Evolutionary conservation across 2,113 vertebrate species (phyloP).

Genomic region (Mesoclemmys tuberculata): DNA sequence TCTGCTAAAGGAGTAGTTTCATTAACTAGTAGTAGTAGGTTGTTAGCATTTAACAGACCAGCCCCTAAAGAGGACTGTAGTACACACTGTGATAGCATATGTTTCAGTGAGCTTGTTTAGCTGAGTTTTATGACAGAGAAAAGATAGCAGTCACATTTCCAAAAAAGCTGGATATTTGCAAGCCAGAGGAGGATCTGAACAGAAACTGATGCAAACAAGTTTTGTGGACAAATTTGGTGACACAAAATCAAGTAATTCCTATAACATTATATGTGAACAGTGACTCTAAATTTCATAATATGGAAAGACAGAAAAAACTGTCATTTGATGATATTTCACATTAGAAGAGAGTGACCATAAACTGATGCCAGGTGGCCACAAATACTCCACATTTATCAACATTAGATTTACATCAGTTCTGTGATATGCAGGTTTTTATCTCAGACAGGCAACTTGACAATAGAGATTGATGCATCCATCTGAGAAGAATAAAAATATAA

Average conservation of each 20-base stretch:
- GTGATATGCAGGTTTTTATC: constrained; percentile 70
- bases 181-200: neutral
- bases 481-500: constrained; percentile 75
- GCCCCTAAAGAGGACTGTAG: neutral
- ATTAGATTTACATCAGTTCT: constrained; percentile 71
- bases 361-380: constrained; percentile 55
- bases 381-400: constrained; percentile 69
- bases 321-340: neutral
- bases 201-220: neutral
- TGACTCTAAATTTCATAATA: neutral
- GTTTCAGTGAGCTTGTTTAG: neutral
- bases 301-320: neutral
- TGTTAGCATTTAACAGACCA: neutral
- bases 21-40: neutral
- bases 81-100: neutral
- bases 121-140: neutral
- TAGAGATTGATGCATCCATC: constrained; percentile 68
- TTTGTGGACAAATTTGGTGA: neutral
- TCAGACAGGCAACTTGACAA: constrained; percentile 62
- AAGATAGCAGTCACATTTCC: neutral
- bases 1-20: neutral
- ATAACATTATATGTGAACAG: neutral
- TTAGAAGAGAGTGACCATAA: constrained; percentile 40
- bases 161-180: neutral
- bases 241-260: neutral